Conservation (phyloP, 2,113 vertebrate genomes). For the Rhipidura dahli region DNA sequence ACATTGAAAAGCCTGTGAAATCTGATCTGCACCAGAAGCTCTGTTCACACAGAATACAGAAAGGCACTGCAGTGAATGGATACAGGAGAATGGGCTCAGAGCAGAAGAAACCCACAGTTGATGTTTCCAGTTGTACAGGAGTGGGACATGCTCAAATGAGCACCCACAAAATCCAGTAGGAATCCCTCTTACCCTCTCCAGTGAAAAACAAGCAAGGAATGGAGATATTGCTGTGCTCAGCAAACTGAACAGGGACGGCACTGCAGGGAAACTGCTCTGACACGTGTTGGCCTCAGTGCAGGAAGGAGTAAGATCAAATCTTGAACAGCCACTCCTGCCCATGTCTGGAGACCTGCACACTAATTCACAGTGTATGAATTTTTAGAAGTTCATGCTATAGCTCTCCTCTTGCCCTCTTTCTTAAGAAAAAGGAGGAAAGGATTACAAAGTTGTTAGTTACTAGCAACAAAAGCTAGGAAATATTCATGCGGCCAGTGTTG, state of each 20-base stretch:
- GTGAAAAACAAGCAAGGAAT: background rate
- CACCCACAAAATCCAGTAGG: background rate
- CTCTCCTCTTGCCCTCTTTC: background rate
- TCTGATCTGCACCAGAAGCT: background rate
- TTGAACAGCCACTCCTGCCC: background rate
- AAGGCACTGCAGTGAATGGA: background rate
- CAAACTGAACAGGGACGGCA: background rate
- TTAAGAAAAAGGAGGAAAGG: background rate
- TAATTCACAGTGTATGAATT: background rate
- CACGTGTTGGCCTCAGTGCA: accelerated
- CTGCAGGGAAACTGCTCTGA: background rate
- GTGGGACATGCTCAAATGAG: background rate
- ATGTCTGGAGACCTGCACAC: background rate
- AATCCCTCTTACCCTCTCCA: background rate
- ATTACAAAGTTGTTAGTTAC: background rate
- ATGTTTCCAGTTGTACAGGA: background rate
- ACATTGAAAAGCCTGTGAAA: background rate
- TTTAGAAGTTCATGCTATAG: background rate
- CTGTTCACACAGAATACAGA: background rate
- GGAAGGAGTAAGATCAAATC: background rate
- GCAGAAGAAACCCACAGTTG: background rate
- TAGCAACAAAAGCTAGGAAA: background rate
- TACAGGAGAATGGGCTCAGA: background rate
- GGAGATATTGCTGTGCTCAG: background rate
- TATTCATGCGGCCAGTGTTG: background rate